These are phyloP conservation scores for Resseliella maxima DNA, from an alignment of 2,888 invertebrate genomes.

Conservation along the genomic window DNA sequence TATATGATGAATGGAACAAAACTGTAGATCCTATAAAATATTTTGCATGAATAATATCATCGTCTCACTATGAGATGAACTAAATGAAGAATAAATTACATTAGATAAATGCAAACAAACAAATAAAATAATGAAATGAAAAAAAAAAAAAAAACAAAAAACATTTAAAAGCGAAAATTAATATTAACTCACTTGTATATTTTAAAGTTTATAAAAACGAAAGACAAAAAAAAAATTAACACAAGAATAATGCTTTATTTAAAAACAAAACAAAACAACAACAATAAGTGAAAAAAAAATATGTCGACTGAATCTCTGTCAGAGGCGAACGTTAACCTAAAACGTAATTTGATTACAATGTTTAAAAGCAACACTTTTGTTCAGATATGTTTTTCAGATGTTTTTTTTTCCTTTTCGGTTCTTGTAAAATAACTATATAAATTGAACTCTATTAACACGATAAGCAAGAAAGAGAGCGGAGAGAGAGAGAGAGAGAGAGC, in stretches of 20 bases:
- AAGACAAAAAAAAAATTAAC: neutral
- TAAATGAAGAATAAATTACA: neutral
- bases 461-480: too few relatives aligned
- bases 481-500: too few relatives aligned
- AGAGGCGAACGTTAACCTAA: neutral
- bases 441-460: too few relatives aligned
- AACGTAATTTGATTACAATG: neutral
- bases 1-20: neutral
- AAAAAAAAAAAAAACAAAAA: neutral
- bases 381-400: too few relatives aligned
- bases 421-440: too few relatives aligned
- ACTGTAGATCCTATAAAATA: neutral
- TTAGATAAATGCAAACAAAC: too few relatives aligned
- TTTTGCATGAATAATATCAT: neutral
- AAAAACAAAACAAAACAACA: too few relatives aligned
- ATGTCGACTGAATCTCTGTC: neutral
- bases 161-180: neutral
- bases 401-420: too few relatives aligned
- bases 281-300: neutral
- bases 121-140: neutral
- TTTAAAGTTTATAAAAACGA: neutral
- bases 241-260: neutral
- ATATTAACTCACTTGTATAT: conserved; percentile 28
- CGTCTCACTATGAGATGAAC: neutral
- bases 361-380: too few relatives aligned